phyloP scores from a whole-genome alignment of 2,113 vertebrate genomes.

The Phycodurus eques region DNA sequence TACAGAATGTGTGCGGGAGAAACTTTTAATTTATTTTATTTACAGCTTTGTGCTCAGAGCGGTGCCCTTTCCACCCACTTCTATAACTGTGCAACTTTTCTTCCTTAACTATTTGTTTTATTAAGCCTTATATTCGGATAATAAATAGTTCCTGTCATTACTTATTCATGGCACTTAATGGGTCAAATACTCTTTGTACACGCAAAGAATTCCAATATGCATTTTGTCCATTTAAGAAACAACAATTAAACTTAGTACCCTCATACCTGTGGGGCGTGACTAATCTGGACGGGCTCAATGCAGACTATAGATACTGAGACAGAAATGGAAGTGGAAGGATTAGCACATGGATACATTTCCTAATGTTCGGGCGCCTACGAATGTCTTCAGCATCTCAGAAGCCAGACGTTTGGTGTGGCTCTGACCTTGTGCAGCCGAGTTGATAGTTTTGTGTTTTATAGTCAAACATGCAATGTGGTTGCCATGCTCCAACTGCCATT shows the following conservation, averaged over 20 bases:
- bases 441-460: background rate
- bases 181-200: background rate
- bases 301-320: too few relatives aligned
- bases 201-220: background rate
- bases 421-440: background rate
- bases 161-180: background rate
- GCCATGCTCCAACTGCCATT: too few relatives aligned
- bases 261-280: background rate
- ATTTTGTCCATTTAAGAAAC: background rate
- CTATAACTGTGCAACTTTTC: background rate
- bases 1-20: constrained; percentile 6
- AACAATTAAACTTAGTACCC: background rate
- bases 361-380: background rate
- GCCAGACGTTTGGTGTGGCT: background rate
- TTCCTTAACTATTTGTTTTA: background rate
- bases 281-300: background rate
- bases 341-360: background rate
- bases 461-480: background rate
- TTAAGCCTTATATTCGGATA: background rate
- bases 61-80: background rate
- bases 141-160: background rate
- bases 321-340: background rate
- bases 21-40: constrained; percentile 25
- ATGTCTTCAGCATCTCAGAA: background rate
- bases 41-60: constrained; percentile 2